Evolutionary conservation across 1,140 invertebrate genomes (phyloP).

Genomic region (Triops cancriformis): DNA sequence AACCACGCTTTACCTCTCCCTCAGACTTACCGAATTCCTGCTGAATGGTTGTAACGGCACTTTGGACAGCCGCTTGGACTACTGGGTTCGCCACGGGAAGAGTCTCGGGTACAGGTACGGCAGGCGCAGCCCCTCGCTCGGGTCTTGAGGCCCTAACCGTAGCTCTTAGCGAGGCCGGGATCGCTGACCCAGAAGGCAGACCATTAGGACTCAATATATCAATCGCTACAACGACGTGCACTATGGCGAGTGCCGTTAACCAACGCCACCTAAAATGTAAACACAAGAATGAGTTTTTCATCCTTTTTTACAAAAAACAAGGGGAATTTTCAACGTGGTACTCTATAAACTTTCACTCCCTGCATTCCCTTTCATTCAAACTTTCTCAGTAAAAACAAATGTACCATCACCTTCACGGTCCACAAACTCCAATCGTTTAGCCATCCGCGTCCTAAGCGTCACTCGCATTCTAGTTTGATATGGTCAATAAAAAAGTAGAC

Average conservation of each 20-base stretch:
- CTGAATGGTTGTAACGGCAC: not conserved
- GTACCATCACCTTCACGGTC: not conserved
- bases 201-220: slow-evolving; percentile 1
- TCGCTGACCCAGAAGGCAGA: not conserved
- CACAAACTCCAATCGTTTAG: not conserved
- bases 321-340: not conserved
- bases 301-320: not conserved
- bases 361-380: not conserved
- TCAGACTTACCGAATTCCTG: not conserved
- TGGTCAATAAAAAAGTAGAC: not conserved
- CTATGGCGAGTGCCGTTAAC: not conserved
- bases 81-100: not conserved
- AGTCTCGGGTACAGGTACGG: not conserved
- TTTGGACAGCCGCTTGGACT: not conserved
- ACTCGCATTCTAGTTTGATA: not conserved
- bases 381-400: not conserved
- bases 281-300: not conserved
- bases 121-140: not conserved
- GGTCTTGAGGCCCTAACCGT: not conserved
- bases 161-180: not conserved
- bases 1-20: too few relatives aligned
- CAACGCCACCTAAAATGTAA: not conserved
- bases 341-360: not conserved
- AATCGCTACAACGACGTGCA: not conserved
- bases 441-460: not conserved